Conservation (phyloP, 2,888 invertebrate genomes). For the Electrophaes corylata region DNA sequence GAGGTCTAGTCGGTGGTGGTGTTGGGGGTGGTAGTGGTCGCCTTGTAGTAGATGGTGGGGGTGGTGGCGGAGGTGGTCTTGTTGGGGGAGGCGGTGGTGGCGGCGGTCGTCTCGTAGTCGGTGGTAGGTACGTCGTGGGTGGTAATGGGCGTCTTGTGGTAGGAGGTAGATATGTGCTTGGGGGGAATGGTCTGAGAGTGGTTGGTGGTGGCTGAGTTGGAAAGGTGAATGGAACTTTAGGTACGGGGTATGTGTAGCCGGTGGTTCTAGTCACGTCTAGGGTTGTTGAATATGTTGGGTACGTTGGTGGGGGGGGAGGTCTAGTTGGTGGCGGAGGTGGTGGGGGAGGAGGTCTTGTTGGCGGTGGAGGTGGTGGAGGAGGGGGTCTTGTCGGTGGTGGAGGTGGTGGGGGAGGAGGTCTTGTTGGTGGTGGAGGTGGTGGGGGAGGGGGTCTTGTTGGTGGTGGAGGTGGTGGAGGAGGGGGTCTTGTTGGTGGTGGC, state of each 20-base stretch:
- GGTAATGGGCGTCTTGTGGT: constrained; percentile 36
- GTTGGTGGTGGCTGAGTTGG: constrained; percentile 39
- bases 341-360: constrained; percentile 33
- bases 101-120: constrained; percentile 32
- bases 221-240: constrained; percentile 46
- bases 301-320: constrained; percentile 25
- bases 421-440: constrained; percentile 34
- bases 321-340: constrained; percentile 36
- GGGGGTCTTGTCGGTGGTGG: constrained; percentile 42
- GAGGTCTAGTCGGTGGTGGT: constrained; percentile 38
- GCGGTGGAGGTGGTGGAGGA: constrained; percentile 34
- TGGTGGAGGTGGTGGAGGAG: constrained; percentile 39
- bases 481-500: constrained; percentile 37
- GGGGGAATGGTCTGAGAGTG: constrained; percentile 31
- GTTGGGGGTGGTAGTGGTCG: constrained; percentile 42
- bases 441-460: constrained; percentile 38
- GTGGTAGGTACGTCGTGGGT: constrained; percentile 19
- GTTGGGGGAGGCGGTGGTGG: constrained; percentile 14
- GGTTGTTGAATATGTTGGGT: constrained; percentile 36
- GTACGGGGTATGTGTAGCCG: constrained; percentile 58
- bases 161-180: constrained; percentile 18
- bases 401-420: constrained; percentile 37
- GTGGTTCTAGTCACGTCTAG: constrained; percentile 47
- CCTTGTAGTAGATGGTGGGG: constrained; percentile 33
- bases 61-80: constrained; percentile 26